Percentiles rank a stretch among this genome's conserved stretches.
Conservation (phyloP, 53 echinoderm and acorn worm species). For the Temnopleurus reevesii region DNA sequence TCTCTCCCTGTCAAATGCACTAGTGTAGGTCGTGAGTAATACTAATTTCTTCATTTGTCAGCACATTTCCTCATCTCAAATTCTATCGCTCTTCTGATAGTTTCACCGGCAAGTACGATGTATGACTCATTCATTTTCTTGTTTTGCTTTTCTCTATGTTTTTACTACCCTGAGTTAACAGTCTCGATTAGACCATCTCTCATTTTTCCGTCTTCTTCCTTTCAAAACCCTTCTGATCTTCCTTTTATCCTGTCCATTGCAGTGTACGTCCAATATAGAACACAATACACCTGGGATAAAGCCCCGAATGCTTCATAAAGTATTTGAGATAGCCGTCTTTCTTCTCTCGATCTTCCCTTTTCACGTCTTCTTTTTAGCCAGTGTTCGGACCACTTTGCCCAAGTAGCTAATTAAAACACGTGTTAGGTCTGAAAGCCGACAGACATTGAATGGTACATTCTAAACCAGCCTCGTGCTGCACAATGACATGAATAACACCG, state of each 20-base stretch:
- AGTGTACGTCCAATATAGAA: neutral
- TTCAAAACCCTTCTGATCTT: neutral
- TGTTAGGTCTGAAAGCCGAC: constrained; percentile 32
- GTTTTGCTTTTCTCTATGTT: constrained; percentile 12
- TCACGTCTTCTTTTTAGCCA: neutral
- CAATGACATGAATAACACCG: constrained; percentile 49
- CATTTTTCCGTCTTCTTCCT: neutral
- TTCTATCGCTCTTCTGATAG: neutral
- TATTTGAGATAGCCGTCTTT: neutral
- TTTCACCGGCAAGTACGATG: neutral
- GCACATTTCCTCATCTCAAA: neutral
- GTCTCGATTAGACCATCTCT: neutral
- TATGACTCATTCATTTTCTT: constrained; percentile 22
- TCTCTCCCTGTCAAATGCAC: too few relatives aligned
- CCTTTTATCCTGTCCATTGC: neutral
- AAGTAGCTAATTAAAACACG: constrained; percentile 66
- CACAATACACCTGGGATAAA: constrained; percentile 32
- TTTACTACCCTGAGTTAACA: constrained; percentile 25
- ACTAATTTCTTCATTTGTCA: too few relatives aligned
- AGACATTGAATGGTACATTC: neutral
- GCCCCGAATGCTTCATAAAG: constrained; percentile 41
- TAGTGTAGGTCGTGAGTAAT: too few relatives aligned
- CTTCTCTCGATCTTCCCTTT: neutral
- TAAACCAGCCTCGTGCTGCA: neutral
- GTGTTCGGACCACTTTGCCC: constrained; percentile 40